Base-by-base conservation (phyloP, 2,888 invertebrate species). In the Lottia gigantea region DNA sequence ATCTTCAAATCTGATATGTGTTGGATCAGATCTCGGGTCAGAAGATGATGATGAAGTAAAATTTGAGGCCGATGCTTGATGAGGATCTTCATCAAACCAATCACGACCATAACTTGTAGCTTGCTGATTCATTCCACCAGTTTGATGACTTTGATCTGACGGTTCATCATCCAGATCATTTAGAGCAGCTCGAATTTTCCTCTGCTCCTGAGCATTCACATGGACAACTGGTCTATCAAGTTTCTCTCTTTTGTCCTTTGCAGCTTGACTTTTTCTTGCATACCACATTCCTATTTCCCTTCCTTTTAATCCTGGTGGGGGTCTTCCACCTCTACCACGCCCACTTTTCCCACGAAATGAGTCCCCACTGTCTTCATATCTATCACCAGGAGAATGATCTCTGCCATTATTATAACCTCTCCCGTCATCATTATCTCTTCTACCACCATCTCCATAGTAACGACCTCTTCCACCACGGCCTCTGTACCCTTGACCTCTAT, bases 241-340 rank as follows among this genome's bases (percentile, higher is more conserved):
- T 61, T 71, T 73, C 40, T 82, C 81, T 55, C 74, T 73, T 40
- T 67, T 67, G 23, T 68, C 73, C 55, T 72, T 76, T 49, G 77
- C 80, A 11, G 69, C 77, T 62, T 79, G 77, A 46, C 76, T 67
- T 40, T 76, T 71, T 23, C 67, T 67, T 11, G 87, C 87, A 75
- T 84, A 86, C 83, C 82, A 87, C 74, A 87, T 23, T 15, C 87
- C 88, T 46, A 87, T 86, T 12, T 86, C 86, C 71, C 74, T 80
- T 1, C 87, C 87, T 61, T 69, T 74, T 40, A 84, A 77, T 25
- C 80, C 81, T 1, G 78, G 74, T 0, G 84, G 84, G 3, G 68
- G 80, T 19, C 80, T 62, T 12, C 75, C 79, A 25, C 67, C 4
- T 64, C 73, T 19, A 7, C 40, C 46, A 16, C 45, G 15, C 1